Evolutionary conservation across 2,888 invertebrate genomes (phyloP).

Genomic region (Micoletzkya japonica): DNA sequence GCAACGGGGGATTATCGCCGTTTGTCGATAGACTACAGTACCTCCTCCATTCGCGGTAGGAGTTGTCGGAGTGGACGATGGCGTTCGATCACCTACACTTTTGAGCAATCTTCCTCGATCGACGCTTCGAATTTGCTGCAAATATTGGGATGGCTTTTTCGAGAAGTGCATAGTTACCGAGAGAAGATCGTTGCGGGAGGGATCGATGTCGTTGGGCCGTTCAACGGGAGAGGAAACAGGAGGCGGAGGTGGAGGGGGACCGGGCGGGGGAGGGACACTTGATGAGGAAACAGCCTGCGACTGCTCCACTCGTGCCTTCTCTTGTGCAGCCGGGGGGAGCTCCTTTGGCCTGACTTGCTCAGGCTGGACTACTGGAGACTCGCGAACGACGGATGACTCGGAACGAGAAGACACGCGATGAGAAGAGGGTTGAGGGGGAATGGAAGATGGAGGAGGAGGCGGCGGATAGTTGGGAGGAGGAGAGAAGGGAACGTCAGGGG

Average conservation of each 20-base stretch:
- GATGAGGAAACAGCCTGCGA: not conserved
- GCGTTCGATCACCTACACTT: slow-evolving; percentile 7
- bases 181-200: slow-evolving; percentile 3
- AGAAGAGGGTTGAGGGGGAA: not conserved
- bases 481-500: not conserved
- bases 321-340: not conserved
- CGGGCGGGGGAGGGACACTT: slow-evolving; percentile 17
- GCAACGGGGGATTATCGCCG: not conserved
- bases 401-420: too few species aligned
- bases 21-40: slow-evolving; percentile 2
- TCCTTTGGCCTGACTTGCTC: not conserved
- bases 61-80: slow-evolving; percentile 13
- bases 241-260: slow-evolving; percentile 29
- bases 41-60: slow-evolving; percentile 8
- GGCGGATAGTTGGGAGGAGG: slow-evolving; percentile 22
- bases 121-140: slow-evolving; percentile 23
- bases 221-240: slow-evolving; percentile 34
- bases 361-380: too few species aligned
- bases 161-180: not conserved
- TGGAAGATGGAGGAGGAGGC: slow-evolving; percentile 15
- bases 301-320: too few species aligned
- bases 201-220: not conserved
- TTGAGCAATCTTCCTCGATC: slow-evolving; percentile 20
- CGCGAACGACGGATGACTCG: too few species aligned
- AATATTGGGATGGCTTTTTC: not conserved